phyloP scores from a whole-genome alignment of 2,113 vertebrate genomes.

The Strix uralensis region DNA sequence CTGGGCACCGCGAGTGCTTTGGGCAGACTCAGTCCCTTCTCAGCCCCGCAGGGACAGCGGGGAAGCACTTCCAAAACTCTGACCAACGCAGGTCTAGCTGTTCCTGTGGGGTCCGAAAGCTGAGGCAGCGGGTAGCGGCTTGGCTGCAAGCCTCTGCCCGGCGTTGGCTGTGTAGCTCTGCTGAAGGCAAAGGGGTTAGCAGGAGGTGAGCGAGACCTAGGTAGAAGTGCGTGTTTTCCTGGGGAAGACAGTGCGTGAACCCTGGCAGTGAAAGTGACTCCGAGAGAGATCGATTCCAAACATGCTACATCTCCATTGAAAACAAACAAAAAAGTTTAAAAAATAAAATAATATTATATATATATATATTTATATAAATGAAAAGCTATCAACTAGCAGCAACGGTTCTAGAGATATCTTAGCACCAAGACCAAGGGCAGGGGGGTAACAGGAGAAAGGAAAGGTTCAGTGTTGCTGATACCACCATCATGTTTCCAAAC shows the following conservation, averaged over 20 bases:
- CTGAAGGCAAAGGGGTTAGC: background rate
- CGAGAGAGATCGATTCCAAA: conserved; percentile 65
- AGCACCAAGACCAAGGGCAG: conserved; percentile 80
- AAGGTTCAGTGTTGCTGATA: conserved; percentile 80
- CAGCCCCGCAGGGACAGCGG: background rate
- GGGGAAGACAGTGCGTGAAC: conserved; percentile 76
- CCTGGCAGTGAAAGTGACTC: conserved; percentile 75
- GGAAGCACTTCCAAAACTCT: background rate
- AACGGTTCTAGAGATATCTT: conserved; percentile 81
- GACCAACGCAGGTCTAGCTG: background rate
- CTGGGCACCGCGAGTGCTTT: background rate
- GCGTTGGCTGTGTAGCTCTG: background rate
- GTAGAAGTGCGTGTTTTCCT: conserved; percentile 61
- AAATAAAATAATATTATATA: conserved; percentile 81
- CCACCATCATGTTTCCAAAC: conserved; percentile 63
- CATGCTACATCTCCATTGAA: conserved; percentile 81
- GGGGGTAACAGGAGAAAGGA: conserved; percentile 44
- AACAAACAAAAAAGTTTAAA: conserved; percentile 75
- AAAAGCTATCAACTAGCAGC: conserved; percentile 83
- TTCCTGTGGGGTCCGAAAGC: background rate
- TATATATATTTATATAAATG: conserved; percentile 78
- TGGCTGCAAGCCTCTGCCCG: background rate
- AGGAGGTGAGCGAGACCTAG: conserved; percentile 3
- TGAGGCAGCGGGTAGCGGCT: background rate
- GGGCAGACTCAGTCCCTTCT: background rate